Evolutionary conservation across 2,797 vertebrate species (phyloP).

Genomic region (Neopelma chrysocephalum): DNA sequence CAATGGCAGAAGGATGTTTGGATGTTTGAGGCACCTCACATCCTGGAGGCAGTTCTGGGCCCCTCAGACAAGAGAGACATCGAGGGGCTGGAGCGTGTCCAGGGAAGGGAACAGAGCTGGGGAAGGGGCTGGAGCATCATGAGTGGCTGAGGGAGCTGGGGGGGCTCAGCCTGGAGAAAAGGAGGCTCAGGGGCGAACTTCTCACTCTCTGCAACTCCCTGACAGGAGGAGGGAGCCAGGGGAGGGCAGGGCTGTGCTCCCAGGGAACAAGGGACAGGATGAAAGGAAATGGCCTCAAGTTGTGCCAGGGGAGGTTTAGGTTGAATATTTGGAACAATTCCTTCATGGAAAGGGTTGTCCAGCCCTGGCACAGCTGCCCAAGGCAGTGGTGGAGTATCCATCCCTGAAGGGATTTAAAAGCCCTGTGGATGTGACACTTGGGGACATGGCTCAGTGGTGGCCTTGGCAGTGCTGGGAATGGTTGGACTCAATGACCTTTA

Average conservation of each 20-base stretch:
- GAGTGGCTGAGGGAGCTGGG: not conserved
- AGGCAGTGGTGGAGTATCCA: not conserved
- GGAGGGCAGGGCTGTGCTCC: rapidly evolving
- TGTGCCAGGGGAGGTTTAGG: not conserved
- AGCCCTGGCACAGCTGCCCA: not conserved
- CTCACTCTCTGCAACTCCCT: not conserved
- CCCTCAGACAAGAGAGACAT: not conserved
- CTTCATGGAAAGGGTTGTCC: not conserved
- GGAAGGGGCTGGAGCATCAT: not conserved
- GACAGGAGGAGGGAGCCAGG: not conserved
- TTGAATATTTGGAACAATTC: not conserved
- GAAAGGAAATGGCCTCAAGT: rapidly evolving
- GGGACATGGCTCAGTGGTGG: not conserved
- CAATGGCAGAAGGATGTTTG: not conserved
- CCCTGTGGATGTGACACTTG: not conserved
- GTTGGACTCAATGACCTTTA: not conserved
- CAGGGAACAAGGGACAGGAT: not conserved
- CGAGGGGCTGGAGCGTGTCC: not conserved
- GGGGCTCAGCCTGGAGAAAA: not conserved
- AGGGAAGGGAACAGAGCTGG: not conserved
- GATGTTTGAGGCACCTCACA: not conserved
- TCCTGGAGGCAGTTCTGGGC: not conserved
- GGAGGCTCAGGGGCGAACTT: not conserved
- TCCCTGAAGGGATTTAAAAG: not conserved
- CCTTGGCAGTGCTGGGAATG: not conserved